phyloP scores from a whole-genome alignment of 2,888 invertebrate genomes.

The Apotomis capreana region DNA sequence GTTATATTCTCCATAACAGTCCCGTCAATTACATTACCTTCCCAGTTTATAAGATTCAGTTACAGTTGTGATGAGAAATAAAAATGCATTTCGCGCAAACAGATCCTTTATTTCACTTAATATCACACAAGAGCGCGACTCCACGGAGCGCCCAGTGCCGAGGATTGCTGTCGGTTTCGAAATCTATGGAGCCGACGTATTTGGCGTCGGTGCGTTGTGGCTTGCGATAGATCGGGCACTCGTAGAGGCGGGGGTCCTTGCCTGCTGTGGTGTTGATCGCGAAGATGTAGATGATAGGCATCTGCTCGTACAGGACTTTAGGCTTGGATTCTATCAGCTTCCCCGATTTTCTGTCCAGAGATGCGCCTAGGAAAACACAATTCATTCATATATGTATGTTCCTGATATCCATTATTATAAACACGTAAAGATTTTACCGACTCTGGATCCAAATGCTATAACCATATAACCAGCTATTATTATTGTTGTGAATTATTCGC shows the following conservation, averaged over 20 bases:
- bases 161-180: constrained; percentile 95
- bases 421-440: too few relatives aligned
- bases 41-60: too few relatives aligned
- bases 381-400: background rate
- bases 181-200: constrained; percentile 97
- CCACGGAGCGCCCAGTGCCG: constrained; percentile 97
- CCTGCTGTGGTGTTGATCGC: constrained; percentile 97
- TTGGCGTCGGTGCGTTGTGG: constrained; percentile 97
- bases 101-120: constrained; percentile 86
- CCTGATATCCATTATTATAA: too few relatives aligned
- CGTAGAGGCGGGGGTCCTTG: constrained; percentile 95
- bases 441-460: too few relatives aligned
- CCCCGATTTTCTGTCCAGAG: constrained; percentile 92
- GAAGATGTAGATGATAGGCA: constrained; percentile 98
- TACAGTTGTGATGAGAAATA: background rate
- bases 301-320: constrained; percentile 96
- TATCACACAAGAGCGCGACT: constrained; percentile 98
- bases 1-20: too few relatives aligned
- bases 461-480: too few relatives aligned
- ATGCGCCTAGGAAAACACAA: constrained; percentile 84
- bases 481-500: too few relatives aligned
- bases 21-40: too few relatives aligned
- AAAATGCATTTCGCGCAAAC: background rate
- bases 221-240: constrained; percentile 98
- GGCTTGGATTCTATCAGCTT: constrained; percentile 96